A percentile compares a stretch with the other conserved stretches of the same genome.
Evolutionary conservation across 2,113 vertebrate species (phyloP).

Genomic region (Eudyptes chrysolophus): DNA sequence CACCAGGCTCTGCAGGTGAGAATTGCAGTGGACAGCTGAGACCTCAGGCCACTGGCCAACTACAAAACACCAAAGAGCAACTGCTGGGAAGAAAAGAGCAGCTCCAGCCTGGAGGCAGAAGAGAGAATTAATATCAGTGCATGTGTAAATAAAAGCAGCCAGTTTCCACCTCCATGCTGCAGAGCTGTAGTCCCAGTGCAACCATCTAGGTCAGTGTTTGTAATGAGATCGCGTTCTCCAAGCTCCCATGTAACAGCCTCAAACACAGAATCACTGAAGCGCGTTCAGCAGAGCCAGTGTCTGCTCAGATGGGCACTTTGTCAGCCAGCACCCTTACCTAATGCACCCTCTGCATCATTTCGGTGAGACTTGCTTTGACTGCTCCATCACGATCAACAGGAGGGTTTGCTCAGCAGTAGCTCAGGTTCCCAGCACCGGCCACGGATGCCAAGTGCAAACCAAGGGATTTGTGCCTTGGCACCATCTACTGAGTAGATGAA

Average conservation of each 20-base stretch:
- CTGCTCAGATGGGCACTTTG: not conserved
- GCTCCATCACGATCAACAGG: not conserved
- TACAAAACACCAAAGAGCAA: not conserved
- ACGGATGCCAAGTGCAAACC: rapidly evolving
- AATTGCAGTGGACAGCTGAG: not conserved
- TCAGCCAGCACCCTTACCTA: not conserved
- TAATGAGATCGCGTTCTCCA: not conserved
- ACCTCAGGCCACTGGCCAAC: not conserved
- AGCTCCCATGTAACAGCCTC: not conserved
- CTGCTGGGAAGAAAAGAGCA: not conserved
- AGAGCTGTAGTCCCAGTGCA: not conserved
- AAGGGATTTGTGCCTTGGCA: not conserved
- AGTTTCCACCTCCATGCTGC: not conserved
- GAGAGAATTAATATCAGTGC: not conserved
- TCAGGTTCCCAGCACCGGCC: not conserved
- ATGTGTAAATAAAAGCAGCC: not conserved
- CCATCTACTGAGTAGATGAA: not conserved
- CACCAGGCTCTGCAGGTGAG: not conserved
- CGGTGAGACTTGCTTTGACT: not conserved
- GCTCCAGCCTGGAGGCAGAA: not conserved
- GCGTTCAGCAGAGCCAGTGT: rapidly evolving
- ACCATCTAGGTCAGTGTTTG: not conserved
- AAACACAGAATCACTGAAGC: not conserved
- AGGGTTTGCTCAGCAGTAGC: not conserved
- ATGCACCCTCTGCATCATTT: rapidly evolving